Evolutionary conservation across 2,888 invertebrate genomes (phyloP).

Genomic region (Drosophila lutescens): DNA sequence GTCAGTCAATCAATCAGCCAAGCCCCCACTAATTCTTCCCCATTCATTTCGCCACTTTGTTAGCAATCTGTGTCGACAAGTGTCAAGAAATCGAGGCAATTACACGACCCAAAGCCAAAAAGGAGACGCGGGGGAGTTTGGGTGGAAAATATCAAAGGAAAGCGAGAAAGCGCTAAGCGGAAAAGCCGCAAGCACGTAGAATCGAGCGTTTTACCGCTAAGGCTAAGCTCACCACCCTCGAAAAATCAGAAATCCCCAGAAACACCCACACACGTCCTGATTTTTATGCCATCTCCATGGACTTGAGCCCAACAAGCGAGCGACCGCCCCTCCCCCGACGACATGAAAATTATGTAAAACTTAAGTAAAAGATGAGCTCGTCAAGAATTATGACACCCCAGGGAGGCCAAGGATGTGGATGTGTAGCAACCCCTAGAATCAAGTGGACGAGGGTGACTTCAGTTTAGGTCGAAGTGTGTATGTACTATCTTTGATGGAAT

Average conservation of each 20-base stretch:
- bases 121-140: slow-evolving; percentile 1
- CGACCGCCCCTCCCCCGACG: slow-evolving; percentile 55
- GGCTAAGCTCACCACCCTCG: slow-evolving; percentile 34
- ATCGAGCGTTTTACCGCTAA: slow-evolving; percentile 76
- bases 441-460: slow-evolving; percentile 12
- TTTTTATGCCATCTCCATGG: slow-evolving; percentile 77
- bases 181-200: slow-evolving; percentile 76
- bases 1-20: slow-evolving; percentile 33
- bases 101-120: slow-evolving; percentile 36
- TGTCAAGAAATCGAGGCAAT: slow-evolving; percentile 57
- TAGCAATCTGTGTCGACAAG: slow-evolving; percentile 53
- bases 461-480: background rate
- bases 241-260: background rate
- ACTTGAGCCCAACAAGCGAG: slow-evolving; percentile 32
- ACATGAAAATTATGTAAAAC: slow-evolving; percentile 84
- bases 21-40: background rate
- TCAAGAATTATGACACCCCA: slow-evolving; percentile 84
- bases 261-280: slow-evolving; percentile 59
- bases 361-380: slow-evolving; percentile 85
- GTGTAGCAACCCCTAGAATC: slow-evolving; percentile 33
- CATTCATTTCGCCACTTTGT: slow-evolving; percentile 5
- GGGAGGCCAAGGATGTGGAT: slow-evolving; percentile 62
- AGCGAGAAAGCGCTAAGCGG: slow-evolving; percentile 36
- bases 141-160: slow-evolving; percentile 3
- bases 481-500: background rate